Conservation (phyloP, 2,113 vertebrate genomes). For the Apaloderma vittatum region DNA sequence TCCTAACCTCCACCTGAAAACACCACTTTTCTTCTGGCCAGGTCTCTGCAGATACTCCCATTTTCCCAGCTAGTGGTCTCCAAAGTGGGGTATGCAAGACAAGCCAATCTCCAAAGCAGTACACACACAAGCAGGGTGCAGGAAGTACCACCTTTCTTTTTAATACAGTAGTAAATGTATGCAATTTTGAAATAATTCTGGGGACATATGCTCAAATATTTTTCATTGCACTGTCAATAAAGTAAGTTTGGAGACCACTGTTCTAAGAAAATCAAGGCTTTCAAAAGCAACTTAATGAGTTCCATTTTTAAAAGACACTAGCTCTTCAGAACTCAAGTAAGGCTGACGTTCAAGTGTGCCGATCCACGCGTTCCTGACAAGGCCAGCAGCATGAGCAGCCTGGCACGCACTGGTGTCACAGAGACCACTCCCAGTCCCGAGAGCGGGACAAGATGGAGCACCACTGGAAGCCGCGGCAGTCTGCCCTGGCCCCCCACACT, state of each 20-base stretch:
- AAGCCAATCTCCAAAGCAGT: not conserved
- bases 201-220: not conserved
- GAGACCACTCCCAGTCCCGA: fast-evolving
- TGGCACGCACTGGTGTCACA: fast-evolving
- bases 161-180: not conserved
- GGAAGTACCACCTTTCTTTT: not conserved
- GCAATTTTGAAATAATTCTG: not conserved
- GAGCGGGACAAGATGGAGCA: not conserved
- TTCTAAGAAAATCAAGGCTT: not conserved
- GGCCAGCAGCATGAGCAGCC: not conserved
- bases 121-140: fast-evolving
- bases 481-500: not conserved
- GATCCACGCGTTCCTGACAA: not conserved
- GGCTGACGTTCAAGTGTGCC: not conserved
- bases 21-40: not conserved
- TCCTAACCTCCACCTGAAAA: not conserved
- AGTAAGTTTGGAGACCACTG: not conserved
- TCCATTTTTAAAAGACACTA: not conserved
- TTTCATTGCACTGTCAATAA: not conserved
- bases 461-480: fast-evolving
- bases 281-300: not conserved
- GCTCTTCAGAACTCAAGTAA: not conserved
- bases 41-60: not conserved
- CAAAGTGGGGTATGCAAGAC: fast-evolving
- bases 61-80: not conserved